These are phyloP conservation scores for Harpegnathos saltator DNA, from an alignment of 1,140 invertebrate species.

Conservation along the genomic window DNA sequence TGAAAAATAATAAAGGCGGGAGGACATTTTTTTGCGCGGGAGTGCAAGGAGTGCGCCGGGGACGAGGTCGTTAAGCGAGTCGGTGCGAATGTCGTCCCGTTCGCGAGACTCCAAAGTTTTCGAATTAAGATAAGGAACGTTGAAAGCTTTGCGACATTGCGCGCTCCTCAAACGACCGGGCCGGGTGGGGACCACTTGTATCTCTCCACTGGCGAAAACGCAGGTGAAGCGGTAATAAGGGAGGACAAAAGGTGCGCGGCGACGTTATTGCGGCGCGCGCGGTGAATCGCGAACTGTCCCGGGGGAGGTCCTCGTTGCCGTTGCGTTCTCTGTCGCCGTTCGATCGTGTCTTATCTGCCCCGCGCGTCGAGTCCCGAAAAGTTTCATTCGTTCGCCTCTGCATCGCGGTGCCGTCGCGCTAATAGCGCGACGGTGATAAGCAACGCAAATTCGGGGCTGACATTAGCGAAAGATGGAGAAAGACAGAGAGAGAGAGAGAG, in stretches of 20 bases:
- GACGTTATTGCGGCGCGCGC: conserved; percentile 21
- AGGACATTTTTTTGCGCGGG: too few species aligned
- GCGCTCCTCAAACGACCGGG: not conserved
- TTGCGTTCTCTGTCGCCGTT: not conserved
- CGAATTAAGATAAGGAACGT: conserved; percentile 76
- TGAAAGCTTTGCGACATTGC: conserved; percentile 1
- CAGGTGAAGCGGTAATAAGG: conserved; percentile 55
- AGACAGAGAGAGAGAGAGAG: not conserved
- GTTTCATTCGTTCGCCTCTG: conserved; percentile 32
- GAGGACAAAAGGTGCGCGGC: conserved; percentile 36
- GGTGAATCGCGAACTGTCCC: conserved; percentile 35
- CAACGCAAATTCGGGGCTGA: not conserved
- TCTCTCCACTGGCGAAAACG: conserved; percentile 23
- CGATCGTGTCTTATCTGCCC: conserved; percentile 42
- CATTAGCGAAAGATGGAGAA: not conserved
- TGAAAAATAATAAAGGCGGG: too few species aligned
- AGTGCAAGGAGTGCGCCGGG: too few species aligned
- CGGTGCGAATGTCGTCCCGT: conserved; percentile 18
- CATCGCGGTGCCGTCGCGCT: not conserved
- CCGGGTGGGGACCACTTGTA: not conserved
- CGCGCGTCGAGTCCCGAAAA: not conserved
- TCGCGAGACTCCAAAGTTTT: conserved; percentile 70
- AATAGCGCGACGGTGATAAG: not conserved
- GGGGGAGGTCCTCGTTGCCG: not conserved
- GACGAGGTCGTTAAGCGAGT: conserved; percentile 12